These are phyloP conservation scores for Hemiscyllium ocellatum DNA, from an alignment of 2,113 vertebrate genomes.

Conservation along the genomic window DNA sequence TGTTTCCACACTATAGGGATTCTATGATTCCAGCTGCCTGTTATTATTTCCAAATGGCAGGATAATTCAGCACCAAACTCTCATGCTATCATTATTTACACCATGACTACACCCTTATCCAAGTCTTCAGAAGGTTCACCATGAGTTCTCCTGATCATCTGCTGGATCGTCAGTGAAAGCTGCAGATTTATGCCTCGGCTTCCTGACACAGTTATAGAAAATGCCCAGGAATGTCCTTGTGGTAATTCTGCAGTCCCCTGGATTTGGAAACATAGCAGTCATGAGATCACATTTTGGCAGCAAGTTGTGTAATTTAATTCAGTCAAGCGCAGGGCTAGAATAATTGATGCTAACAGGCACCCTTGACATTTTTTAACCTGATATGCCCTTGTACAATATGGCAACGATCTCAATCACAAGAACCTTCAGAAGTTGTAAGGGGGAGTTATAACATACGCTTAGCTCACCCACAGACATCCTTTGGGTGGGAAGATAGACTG, in stretches of 20 bases:
- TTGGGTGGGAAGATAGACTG: not conserved
- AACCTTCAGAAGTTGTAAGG: not conserved
- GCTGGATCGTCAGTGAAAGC: not conserved
- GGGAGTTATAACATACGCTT: no score
- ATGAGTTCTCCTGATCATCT: not conserved
- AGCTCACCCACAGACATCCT: no score
- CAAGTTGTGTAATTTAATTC: not conserved
- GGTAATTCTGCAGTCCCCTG: not conserved
- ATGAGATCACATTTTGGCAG: not conserved
- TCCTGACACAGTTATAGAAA: not conserved
- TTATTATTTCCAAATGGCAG: not conserved
- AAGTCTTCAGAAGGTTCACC: not conserved
- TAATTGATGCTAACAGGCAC: not conserved
- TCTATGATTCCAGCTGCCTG: not conserved
- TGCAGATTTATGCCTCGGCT: not conserved
- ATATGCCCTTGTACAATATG: not conserved
- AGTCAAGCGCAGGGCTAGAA: not conserved
- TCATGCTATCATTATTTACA: not conserved
- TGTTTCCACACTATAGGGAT: no score
- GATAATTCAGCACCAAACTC: not conserved
- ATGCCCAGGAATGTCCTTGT: no score
- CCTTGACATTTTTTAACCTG: not conserved
- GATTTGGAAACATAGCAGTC: not conserved
- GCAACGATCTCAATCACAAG: not conserved
- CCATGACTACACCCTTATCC: not conserved